Evolutionary conservation across 2,797 vertebrate species (phyloP).

Genomic region (Ctenopoma kingsleyae): DNA sequence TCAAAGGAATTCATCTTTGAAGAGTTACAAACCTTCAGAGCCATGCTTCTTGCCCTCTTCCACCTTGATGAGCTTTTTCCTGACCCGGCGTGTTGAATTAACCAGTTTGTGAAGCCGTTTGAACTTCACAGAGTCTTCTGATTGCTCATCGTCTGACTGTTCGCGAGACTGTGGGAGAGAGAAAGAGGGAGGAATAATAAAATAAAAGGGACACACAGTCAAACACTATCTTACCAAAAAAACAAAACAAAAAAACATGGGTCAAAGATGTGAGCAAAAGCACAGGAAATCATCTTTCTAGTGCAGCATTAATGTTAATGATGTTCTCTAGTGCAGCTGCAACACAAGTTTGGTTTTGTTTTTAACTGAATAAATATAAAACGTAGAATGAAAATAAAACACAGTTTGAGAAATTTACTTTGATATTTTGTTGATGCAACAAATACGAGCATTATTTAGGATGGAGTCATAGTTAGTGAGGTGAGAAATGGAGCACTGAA

Average conservation of each 20-base stretch:
- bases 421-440: slow-evolving; percentile 15
- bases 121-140: slow-evolving; percentile 97
- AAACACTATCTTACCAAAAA: background rate
- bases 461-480: slow-evolving; percentile 75
- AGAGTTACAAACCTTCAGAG: slow-evolving; percentile 89
- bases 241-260: background rate
- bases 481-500: slow-evolving; percentile 62
- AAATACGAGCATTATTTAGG: slow-evolving; percentile 60
- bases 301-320: background rate
- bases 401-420: slow-evolving; percentile 15
- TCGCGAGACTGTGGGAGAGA: slow-evolving; percentile 90
- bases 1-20: background rate
- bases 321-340: background rate
- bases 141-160: slow-evolving; percentile 97
- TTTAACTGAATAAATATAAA: background rate
- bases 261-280: background rate
- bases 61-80: slow-evolving; percentile 97
- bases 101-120: slow-evolving; percentile 98
- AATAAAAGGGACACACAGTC: slow-evolving; percentile 15
- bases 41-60: slow-evolving; percentile 95
- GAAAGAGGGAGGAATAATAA: slow-evolving; percentile 26
- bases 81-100: slow-evolving; percentile 96
- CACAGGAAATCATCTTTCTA: background rate
- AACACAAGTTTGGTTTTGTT: background rate
- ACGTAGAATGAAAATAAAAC: background rate